Percentiles rank a stretch among this genome's conserved stretches.
These are phyloP conservation scores for Sesamia nonagrioides DNA, from an alignment of 1,140 invertebrate genomes.

Conservation along the genomic window DNA sequence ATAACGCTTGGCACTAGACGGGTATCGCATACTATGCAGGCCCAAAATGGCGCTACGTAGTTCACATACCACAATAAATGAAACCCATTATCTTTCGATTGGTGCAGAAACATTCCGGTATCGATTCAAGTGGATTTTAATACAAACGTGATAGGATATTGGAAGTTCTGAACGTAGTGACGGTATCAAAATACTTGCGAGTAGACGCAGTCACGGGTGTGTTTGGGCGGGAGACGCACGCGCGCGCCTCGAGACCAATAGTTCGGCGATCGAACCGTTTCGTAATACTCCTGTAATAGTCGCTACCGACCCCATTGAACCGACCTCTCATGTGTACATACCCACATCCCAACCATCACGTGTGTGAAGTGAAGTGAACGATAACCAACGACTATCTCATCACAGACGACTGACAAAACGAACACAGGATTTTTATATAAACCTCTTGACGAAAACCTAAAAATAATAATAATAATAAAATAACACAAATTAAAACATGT, in stretches of 20 bases:
- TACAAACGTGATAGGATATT: slow-evolving; percentile 9
- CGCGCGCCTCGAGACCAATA: slow-evolving; percentile 58
- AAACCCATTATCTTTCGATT: slow-evolving; percentile 6
- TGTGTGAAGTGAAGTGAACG: slow-evolving; percentile 47
- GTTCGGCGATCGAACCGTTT: slow-evolving; percentile 69
- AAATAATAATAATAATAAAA: not conserved
- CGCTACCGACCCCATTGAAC: slow-evolving; percentile 54
- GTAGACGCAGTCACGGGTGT: slow-evolving; percentile 52
- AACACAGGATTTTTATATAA: slow-evolving; percentile 26
- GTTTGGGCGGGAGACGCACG: slow-evolving; percentile 67
- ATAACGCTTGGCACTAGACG: slow-evolving; percentile 32
- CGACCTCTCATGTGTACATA: slow-evolving; percentile 52
- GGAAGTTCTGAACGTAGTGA: not conserved
- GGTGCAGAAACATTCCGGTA: not conserved
- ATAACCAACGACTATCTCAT: slow-evolving; percentile 16
- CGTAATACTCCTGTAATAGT: slow-evolving; percentile 67
- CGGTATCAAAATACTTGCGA: slow-evolving; percentile 23
- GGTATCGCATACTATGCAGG: slow-evolving; percentile 15
- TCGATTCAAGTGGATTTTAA: slow-evolving; percentile 20
- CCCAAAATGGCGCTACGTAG: slow-evolving; percentile 27
- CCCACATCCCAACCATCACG: slow-evolving; percentile 41
- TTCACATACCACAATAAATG: not conserved
- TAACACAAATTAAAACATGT: slow-evolving; percentile 3
- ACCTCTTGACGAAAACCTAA: not conserved
- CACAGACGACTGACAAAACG: not conserved